Evolutionary conservation across 92 coral and sea anemone species (phyloP).

Genomic region (Epizoanthus illoricatus): DNA sequence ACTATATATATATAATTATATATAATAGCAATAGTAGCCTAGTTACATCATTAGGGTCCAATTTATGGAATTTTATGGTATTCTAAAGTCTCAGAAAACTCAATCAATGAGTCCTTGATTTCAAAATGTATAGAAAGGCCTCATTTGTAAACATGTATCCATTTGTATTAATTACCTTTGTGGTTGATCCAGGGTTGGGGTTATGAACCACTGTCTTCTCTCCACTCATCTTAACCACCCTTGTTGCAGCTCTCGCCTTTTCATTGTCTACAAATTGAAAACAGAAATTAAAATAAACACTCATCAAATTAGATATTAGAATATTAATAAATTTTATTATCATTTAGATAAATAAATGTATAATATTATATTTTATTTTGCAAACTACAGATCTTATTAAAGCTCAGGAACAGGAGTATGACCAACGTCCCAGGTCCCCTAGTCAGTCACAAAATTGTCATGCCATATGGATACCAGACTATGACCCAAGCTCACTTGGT

Average conservation of each 20-base stretch:
- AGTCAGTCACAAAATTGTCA: no score
- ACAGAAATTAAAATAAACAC: neutral
- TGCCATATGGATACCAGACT: no score
- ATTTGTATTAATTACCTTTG: conserved; percentile 72
- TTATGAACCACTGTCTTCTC: conserved; percentile 91
- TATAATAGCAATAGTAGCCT: no score
- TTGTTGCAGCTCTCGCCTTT: conserved; percentile 87
- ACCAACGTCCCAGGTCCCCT: no score
- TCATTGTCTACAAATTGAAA: conserved; percentile 65
- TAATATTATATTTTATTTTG: no score
- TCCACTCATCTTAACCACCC: conserved; percentile 97
- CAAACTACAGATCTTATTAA: no score
- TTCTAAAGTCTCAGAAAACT: neutral
- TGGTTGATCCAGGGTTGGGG: conserved; percentile 86
- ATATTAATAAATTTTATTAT: neutral
- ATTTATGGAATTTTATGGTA: neutral
- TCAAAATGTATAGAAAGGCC: neutral
- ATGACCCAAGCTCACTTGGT: no score
- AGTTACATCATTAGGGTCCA: no score
- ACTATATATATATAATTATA: neutral
- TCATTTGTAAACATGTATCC: no score
- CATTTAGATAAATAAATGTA: no score
- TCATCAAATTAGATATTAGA: neutral
- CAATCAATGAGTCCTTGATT: no score
- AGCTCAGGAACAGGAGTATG: no score